Base-by-base conservation (phyloP, 37 sponge, comb jelly and placozoan genomes). In the Dysidea cf. avara region DNA sequence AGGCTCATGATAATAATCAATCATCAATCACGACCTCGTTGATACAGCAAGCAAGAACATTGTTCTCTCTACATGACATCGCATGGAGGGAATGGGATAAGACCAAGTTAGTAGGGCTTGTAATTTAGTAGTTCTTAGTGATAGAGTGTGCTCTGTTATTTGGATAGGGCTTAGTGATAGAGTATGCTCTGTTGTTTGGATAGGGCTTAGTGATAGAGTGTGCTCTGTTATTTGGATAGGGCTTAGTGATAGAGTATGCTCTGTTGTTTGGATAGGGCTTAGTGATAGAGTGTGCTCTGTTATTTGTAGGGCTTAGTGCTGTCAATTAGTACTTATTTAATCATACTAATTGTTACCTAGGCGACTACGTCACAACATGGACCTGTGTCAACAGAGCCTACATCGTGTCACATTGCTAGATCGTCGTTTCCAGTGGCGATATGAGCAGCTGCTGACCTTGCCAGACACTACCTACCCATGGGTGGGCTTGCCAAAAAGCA, bases 21-120 rank as follows among this genome's bases (percentile, higher is more conserved):
- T n/a, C 59, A 28, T 43, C 40, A 2, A 53, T 77, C 11, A 58
- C 81, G 1, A 35, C 60, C 61, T 14, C 66, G 5, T 66, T 85
- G 30, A 65, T 77, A 7, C 82, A 81, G 20, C 91, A 90, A 28
- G 91, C 86, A 35, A 61, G 91, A 55, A 25, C 76, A 12, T 78
- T 90, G 39, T 90, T 79, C 77, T 90, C 91, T 31, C 76, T 76
- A 43, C 81, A 81, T 71, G 91, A 90, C 61, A 53, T 81, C 21
- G 78, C 86, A 5, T 90, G 91, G 91, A 84, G 91, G 34, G 91
- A 90, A 39, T 66, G 86, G 48, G 91, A 90, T 68, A 90, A 76
- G 30, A 72, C 78, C 29, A 89, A 74, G 85, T 83, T 49, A 43
- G 55, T 20, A 16, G n/a, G n/a, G n/a, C n/a, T n/a, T n/a, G n/a